Evolutionary conservation across 2,797 vertebrate species (phyloP), one percentile per base, ranked within the genome.

Genomic region (Lindbergichthys nudifrons): DNA sequence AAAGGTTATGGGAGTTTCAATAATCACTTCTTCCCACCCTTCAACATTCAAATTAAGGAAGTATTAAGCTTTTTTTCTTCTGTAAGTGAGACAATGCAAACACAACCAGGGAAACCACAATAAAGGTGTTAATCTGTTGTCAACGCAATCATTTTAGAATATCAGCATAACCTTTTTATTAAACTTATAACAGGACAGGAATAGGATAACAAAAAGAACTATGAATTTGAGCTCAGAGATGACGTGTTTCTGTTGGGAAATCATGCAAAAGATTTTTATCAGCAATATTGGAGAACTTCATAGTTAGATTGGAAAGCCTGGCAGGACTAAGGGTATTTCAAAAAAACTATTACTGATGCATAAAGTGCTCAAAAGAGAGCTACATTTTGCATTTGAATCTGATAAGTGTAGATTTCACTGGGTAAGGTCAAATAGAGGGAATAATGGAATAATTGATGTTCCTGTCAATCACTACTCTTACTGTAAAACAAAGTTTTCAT

Each of bases 261-360:
- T 51, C 68, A 69, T 42, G 5, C 42, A 42, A 13, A 56, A 61
- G 48, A 69, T 72, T 68, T 61, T 59, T 50, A 69, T 74, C 76
- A 60, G 43, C 19, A 32, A 2, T 19, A 18, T n/a, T 39, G 61
- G 21, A 65, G 18, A 70, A 65, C 32, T 9, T 59, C 51, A 10
- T 18, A 43, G 42, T 23, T 71, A 48, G 66, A 73, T 36, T n/a
- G 42, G 13, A 45, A 48, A 0, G 45, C 70, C 42, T 16, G 23
- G 73, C 61, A n/a, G 75, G 70, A 79, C 82, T 73, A 61, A 75
- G 0, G 5, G 2, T n/a, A n/a, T 81, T 73, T 57, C 36, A 68
- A 42, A 54, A 54, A 30, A 59, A 36, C 7, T 19, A 65, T 68
- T 47, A 30, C 14, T 36, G 54, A 54, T 4, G 18, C 45, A 48